Percentiles rank a stretch among this genome's conserved stretches.
These are phyloP conservation scores for Antechinus flavipes DNA, from an alignment of 2,113 vertebrate genomes.

Conservation along the genomic window DNA sequence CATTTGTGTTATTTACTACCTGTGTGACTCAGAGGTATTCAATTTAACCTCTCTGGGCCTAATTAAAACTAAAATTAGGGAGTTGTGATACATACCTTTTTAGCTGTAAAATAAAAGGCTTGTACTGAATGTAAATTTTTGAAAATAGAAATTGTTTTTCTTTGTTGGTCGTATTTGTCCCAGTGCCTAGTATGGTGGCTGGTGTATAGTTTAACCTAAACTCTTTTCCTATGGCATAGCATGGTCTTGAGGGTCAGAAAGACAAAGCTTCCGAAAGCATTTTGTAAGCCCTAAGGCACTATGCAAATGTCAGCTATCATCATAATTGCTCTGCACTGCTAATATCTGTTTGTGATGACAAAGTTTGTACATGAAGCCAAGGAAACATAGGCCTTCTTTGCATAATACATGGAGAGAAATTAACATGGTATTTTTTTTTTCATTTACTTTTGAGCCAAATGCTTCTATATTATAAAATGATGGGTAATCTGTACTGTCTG, in stretches of 20 bases:
- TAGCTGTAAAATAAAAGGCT: not conserved
- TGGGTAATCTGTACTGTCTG: conserved; percentile 26
- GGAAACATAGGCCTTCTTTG: not conserved
- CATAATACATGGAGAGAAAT: conserved; percentile 21
- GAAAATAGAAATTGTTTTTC: not conserved
- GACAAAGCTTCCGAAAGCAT: not conserved
- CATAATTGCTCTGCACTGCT: not conserved
- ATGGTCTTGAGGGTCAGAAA: not conserved
- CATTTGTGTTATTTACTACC: not conserved
- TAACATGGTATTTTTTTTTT: conserved; percentile 1
- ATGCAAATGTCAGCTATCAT: not conserved
- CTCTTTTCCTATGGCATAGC: not conserved
- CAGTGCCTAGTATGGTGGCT: not conserved
- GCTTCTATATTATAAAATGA: conserved; percentile 8
- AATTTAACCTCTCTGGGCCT: not conserved
- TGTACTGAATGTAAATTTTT: not conserved
- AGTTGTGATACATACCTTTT: not conserved
- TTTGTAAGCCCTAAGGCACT: not conserved
- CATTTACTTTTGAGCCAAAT: conserved; percentile 23
- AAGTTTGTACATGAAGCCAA: not conserved
- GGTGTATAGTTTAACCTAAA: not conserved
- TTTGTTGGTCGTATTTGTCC: not conserved
- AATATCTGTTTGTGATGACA: not conserved
- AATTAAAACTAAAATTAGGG: not conserved
- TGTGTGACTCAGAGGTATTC: not conserved